phyloP scores from a whole-genome alignment of 2,797 vertebrate species.

The Onychomys leucogaster region DNA sequence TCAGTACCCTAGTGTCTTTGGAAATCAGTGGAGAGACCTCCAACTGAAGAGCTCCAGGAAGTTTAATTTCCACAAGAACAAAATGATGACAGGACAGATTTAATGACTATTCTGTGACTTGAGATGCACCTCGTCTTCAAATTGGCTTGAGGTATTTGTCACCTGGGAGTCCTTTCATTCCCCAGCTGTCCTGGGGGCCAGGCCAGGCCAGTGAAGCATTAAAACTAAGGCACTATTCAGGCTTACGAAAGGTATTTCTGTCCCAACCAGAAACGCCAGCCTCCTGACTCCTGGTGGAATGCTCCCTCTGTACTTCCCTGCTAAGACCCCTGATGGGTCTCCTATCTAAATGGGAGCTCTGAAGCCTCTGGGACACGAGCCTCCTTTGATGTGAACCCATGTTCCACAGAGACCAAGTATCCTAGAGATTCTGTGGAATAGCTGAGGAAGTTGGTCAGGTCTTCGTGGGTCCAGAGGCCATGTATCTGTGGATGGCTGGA shows the following conservation, averaged over 20 bases:
- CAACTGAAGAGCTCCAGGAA: not conserved
- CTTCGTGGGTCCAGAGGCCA: slow-evolving; percentile 11
- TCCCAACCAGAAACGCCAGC: slow-evolving; percentile 2
- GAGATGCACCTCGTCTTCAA: slow-evolving; percentile 3
- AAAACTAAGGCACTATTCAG: slow-evolving; percentile 55
- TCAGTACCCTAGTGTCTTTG: slow-evolving; percentile 24
- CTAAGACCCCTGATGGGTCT: slow-evolving; percentile 3
- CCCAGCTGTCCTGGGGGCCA: slow-evolving; percentile 21
- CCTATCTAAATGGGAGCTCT: not conserved
- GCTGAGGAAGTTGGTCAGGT: not conserved
- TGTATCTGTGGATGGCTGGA: slow-evolving; percentile 5
- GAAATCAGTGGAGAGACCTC: not conserved
- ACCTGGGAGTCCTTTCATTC: slow-evolving; percentile 44
- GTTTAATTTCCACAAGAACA: slow-evolving; percentile 46
- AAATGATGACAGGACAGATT: not conserved
- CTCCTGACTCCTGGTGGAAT: not conserved
- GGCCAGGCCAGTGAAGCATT: slow-evolving; percentile 13
- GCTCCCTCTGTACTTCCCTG: not conserved
- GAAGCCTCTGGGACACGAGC: not conserved
- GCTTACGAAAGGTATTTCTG: slow-evolving; percentile 47
- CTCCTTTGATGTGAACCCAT: slow-evolving; percentile 14
- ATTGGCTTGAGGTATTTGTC: slow-evolving; percentile 45
- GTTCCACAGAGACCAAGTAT: slow-evolving; percentile 1
- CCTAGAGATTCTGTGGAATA: not conserved
- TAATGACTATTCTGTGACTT: slow-evolving; percentile 39